phyloP scores from a whole-genome alignment of 2,113 vertebrate genomes.

The Phalacrocorax brasilianus region DNA sequence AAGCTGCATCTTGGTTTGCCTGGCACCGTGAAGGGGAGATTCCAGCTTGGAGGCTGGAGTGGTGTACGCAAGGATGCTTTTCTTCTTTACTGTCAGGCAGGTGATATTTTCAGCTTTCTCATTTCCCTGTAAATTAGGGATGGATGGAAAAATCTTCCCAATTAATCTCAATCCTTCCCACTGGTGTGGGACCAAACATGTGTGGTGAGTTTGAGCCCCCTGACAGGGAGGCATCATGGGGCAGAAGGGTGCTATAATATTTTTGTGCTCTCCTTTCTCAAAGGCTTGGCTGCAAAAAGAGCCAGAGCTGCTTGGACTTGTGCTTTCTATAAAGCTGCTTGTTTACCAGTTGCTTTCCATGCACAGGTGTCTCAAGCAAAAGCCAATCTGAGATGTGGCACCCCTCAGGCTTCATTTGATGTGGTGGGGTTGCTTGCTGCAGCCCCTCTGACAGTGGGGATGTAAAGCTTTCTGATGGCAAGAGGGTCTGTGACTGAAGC shows the following conservation, averaged over 20 bases:
- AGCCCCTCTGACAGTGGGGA: background rate
- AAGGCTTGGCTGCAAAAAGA: background rate
- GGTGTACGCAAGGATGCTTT: rapidly evolving
- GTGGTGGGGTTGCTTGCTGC: rapidly evolving
- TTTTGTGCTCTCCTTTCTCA: background rate
- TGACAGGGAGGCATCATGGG: rapidly evolving
- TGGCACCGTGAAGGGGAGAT: background rate
- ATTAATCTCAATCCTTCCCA: rapidly evolving
- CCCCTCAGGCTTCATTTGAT: background rate
- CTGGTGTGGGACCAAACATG: background rate
- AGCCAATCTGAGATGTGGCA: background rate
- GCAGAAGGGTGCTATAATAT: rapidly evolving
- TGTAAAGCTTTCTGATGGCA: rapidly evolving
- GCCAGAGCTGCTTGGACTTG: background rate
- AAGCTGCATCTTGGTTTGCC: background rate
- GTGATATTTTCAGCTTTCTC: background rate
- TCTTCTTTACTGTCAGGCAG: background rate
- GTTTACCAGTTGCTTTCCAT: rapidly evolving
- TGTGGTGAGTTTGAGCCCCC: background rate
- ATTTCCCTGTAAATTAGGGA: background rate
- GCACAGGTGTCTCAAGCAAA: background rate
- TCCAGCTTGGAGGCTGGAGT: background rate
- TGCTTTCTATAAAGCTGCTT: background rate
- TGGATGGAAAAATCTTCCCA: background rate
- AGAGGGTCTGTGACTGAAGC: rapidly evolving